A percentile compares a stretch with the other conserved stretches of the same genome.
Conservation (phyloP, 1,140 invertebrate genomes). For the Lerema accius region DNA sequence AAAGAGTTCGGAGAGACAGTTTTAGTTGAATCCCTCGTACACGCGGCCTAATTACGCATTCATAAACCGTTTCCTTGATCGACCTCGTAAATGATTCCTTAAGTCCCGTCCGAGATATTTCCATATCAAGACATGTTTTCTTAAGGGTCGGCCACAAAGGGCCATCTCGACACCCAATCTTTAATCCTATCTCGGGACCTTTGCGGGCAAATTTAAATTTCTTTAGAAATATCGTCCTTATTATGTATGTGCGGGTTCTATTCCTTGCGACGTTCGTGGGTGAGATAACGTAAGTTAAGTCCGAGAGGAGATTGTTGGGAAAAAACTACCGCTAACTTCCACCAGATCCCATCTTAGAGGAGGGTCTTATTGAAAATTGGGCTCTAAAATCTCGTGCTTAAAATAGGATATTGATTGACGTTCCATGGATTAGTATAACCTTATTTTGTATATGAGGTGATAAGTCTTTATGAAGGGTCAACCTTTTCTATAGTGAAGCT, state of each 20-base stretch:
- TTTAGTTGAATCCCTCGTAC: constrained; percentile 49
- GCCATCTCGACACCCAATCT: constrained; percentile 80
- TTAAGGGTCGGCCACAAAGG: constrained; percentile 80
- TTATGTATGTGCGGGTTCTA: constrained; percentile 82
- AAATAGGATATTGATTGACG: constrained; percentile 50
- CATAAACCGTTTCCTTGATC: constrained; percentile 68
- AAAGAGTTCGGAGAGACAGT: constrained; percentile 46
- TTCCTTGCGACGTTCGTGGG: constrained; percentile 78
- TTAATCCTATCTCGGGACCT: constrained; percentile 82
- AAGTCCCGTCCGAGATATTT: constrained; percentile 75
- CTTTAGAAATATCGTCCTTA: constrained; percentile 83
- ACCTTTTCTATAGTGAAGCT: constrained; percentile 80
- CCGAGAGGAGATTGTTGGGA: constrained; percentile 81
- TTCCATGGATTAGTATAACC: constrained; percentile 73
- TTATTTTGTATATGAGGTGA: constrained; percentile 82
- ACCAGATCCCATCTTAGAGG: constrained; percentile 63
- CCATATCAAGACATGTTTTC: constrained; percentile 82
- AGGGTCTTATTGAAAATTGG: constrained; percentile 53
- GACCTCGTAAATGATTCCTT: constrained; percentile 75
- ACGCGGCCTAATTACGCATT: constrained; percentile 65
- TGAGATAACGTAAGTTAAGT: constrained; percentile 82
- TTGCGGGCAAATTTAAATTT: constrained; percentile 83
- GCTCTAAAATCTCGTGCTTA: constrained; percentile 51
- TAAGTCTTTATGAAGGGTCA: constrained; percentile 83
- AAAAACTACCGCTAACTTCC: constrained; percentile 79